Evolutionary conservation across 2,113 vertebrate genomes (phyloP).

Genomic region (Dendrocopos noguchii): DNA sequence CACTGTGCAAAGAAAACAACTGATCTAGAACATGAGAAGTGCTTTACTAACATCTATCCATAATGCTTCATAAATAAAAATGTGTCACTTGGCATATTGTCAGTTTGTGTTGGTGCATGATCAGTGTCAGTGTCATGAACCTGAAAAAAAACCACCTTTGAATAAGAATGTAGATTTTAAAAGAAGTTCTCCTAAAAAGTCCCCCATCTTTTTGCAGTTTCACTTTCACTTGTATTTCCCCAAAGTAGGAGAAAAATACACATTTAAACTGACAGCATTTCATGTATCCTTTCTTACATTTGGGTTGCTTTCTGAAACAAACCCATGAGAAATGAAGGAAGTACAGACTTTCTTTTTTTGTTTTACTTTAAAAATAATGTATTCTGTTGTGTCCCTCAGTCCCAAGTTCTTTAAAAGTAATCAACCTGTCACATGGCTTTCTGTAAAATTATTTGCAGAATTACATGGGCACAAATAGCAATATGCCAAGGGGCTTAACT

Average conservation of each 20-base stretch:
- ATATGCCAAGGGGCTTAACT: not conserved
- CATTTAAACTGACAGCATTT: not conserved
- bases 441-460: not conserved
- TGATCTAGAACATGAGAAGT: not conserved
- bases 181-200: not conserved
- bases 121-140: not conserved
- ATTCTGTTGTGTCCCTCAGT: not conserved
- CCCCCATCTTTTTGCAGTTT: not conserved
- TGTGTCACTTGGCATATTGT: not conserved
- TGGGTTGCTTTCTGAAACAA: not conserved
- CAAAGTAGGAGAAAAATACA: not conserved
- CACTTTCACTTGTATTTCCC: not conserved
- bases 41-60: not conserved
- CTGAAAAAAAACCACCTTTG: not conserved
- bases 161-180: not conserved
- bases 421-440: not conserved
- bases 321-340: not conserved
- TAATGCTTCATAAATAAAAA: not conserved
- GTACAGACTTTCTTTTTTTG: not conserved
- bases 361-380: not conserved
- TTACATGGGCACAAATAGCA: not conserved
- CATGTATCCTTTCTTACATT: not conserved
- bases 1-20: not conserved
- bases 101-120: not conserved
- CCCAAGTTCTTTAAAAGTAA: not conserved